These are phyloP conservation scores for Danionella cerebrum DNA, from an alignment of 2,113 vertebrate species.

Conservation along the genomic window DNA sequence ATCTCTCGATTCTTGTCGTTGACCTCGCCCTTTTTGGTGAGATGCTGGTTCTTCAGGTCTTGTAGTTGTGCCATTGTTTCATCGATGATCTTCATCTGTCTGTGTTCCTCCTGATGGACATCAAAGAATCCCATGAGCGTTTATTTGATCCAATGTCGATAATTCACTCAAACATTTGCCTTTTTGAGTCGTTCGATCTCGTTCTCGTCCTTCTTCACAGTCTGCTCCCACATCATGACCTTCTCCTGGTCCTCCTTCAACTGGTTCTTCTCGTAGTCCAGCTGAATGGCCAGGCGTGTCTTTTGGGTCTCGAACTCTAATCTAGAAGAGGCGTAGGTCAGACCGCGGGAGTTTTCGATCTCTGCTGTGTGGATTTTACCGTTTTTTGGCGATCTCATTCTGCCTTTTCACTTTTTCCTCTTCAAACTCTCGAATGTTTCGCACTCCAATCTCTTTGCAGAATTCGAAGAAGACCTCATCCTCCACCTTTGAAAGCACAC, in stretches of 20 bases:
- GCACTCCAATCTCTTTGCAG: conserved; percentile 87
- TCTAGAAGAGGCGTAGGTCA: conserved; percentile 8
- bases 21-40: conserved; percentile 90
- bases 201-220: conserved; percentile 87
- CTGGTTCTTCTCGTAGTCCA: conserved; percentile 91
- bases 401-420: conserved; percentile 94
- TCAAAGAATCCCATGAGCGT: not conserved
- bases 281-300: conserved; percentile 85
- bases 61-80: conserved; percentile 93
- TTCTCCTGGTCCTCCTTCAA: conserved; percentile 90
- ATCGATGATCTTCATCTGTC: conserved; percentile 94
- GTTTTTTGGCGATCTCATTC: conserved; percentile 95
- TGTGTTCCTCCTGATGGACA: conserved; percentile 60
- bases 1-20: conserved; percentile 92
- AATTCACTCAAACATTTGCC: conserved; percentile 14
- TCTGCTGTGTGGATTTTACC: conserved; percentile 53
- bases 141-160: not conserved
- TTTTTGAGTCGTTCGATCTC: conserved; percentile 92
- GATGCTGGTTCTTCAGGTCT: conserved; percentile 87
- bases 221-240: conserved; percentile 91
- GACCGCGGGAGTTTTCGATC: not conserved
- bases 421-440: conserved; percentile 90
- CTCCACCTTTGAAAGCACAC: conserved; percentile 68
- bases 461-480: conserved; percentile 92
- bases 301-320: conserved; percentile 93